Base-by-base conservation (phyloP, 2,797 vertebrate species). In the Agapornis canus region DNA sequence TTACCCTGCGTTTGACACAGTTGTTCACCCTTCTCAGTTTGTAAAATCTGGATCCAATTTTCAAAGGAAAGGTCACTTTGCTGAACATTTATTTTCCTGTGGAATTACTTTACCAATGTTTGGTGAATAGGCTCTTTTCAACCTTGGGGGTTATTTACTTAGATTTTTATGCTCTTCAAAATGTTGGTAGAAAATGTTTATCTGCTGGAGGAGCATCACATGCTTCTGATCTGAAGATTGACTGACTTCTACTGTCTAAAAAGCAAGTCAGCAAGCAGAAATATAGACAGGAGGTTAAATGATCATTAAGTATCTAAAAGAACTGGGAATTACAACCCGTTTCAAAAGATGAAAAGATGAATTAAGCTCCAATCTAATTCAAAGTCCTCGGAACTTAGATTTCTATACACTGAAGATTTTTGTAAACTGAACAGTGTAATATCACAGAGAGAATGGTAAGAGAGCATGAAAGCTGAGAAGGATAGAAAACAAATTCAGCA, bases 11-110 rank as follows among this genome's bases (percentile, higher is more conserved):
- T 82, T 92, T 85, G 77, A 91, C 91, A 90, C 54, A 43, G 73
- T 79, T 61, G 43, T 75, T 96, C 91, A 89, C 80, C 87, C 96
- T 95, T 82, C 94, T 92, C 69, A 13, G 82, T 88, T 86, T 94
- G 95, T 86, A 82, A 80, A 97, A 95, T 96, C 97, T 97, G 97
- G 96, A 97, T 97, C 96, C 89, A 97, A 97, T 98, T 98, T 98
- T 93, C 92, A 97, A 97, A 97, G 96, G 94, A 97, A 97, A 97
- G 95, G 95, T 93, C 92, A 95, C 93, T 97, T 96, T 83, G 94
- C 96, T 73, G 66, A 97, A 97, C 95, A 94, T 97, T 97, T 97
- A 94, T 97, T 97, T 96, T 96, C 96, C 40, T 88, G 90, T 96
- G 92, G 95, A 97, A 96, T 96, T 89, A 73, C 91, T 97, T 97